These are phyloP conservation scores for Trogon surrucura DNA, from an alignment of 2,113 vertebrate genomes.

Conservation along the genomic window DNA sequence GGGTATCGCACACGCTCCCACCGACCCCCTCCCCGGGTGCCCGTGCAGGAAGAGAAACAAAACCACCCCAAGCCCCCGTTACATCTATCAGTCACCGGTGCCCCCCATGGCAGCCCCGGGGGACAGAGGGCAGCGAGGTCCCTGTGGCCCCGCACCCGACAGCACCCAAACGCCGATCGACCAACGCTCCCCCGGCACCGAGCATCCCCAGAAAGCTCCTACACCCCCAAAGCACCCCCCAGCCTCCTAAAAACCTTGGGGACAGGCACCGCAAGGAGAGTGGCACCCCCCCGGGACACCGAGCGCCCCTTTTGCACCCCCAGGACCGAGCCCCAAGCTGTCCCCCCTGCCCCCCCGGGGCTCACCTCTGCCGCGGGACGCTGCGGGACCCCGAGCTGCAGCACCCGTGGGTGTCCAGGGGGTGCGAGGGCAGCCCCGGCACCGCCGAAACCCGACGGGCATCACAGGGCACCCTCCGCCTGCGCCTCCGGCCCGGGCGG, in stretches of 20 bases:
- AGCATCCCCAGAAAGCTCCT: background rate
- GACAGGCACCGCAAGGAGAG: background rate
- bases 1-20: background rate
- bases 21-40: background rate
- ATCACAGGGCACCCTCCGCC: background rate
- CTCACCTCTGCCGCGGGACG: background rate
- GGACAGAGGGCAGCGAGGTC: background rate
- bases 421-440: background rate
- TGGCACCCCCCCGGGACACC: background rate
- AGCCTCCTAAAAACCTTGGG: rapidly evolving
- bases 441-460: background rate
- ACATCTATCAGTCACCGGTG: rapidly evolving
- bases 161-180: background rate
- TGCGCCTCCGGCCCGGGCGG: background rate
- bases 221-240: background rate
- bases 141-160: background rate
- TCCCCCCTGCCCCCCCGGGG: rapidly evolving
- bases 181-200: rapidly evolving
- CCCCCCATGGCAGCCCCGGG: rapidly evolving
- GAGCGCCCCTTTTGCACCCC: background rate
- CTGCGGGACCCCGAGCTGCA: rapidly evolving
- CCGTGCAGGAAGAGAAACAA: background rate
- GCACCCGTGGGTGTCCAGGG: rapidly evolving
- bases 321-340: rapidly evolving
- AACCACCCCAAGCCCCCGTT: background rate